These are phyloP conservation scores for Drosophila mojavensis DNA, from an alignment of 1,140 invertebrate genomes.

Conservation along the genomic window DNA sequence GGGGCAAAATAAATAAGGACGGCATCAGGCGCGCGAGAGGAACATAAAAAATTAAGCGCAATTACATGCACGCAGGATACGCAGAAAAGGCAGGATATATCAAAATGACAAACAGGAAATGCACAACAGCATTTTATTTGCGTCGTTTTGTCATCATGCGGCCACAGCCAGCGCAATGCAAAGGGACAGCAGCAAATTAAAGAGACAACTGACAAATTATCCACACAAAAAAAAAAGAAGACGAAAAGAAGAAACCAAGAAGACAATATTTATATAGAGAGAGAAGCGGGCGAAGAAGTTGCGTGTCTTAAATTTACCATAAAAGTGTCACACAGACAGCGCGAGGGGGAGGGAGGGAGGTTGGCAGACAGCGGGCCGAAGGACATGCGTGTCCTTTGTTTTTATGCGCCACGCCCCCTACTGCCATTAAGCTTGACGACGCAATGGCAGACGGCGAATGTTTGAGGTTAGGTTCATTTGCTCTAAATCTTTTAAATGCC, in stretches of 20 bases:
- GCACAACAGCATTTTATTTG: slow-evolving; percentile 73
- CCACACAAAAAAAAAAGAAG: slow-evolving; percentile 13
- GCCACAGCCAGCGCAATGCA: slow-evolving; percentile 6
- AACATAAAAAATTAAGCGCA: slow-evolving; percentile 77
- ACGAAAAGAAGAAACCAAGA: not conserved
- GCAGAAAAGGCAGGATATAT: slow-evolving; percentile 11
- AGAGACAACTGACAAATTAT: slow-evolving; percentile 70
- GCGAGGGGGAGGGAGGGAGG: not conserved
- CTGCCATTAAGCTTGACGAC: slow-evolving; percentile 46
- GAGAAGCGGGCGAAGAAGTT: slow-evolving; percentile 50
- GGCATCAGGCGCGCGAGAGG: slow-evolving; percentile 23
- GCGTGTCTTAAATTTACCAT: slow-evolving; percentile 81
- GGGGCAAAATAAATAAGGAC: slow-evolving; percentile 40
- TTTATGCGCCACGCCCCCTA: slow-evolving; percentile 67
- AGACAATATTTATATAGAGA: slow-evolving; percentile 17
- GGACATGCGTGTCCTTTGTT: slow-evolving; percentile 80
- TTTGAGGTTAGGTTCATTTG: slow-evolving; percentile 80
- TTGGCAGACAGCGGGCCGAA: slow-evolving; percentile 45
- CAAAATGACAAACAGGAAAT: slow-evolving; percentile 58
- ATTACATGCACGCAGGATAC: slow-evolving; percentile 69
- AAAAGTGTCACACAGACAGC: slow-evolving; percentile 71
- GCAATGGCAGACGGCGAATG: slow-evolving; percentile 63
- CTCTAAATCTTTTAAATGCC: slow-evolving; percentile 82
- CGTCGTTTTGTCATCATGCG: slow-evolving; percentile 69
- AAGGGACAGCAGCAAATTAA: slow-evolving; percentile 55